A percentile compares a stretch with the other conserved stretches of the same genome.
phyloP scores from a whole-genome alignment of 2,888 invertebrate genomes.

The Tinea semifulvella region DNA sequence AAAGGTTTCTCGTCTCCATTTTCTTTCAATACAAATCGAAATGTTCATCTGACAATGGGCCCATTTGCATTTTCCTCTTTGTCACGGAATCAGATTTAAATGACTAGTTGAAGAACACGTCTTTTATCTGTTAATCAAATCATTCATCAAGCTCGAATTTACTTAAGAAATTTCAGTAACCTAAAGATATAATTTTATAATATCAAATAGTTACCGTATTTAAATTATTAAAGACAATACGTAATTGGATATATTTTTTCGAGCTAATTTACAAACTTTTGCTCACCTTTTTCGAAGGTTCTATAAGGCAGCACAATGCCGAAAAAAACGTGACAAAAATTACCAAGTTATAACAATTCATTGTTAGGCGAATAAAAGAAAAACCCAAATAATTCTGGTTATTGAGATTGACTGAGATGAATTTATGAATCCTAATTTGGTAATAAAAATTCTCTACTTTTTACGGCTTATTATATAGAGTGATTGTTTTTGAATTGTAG shows the following conservation, averaged over 20 bases:
- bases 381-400: background rate
- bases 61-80: slow-evolving; percentile 5
- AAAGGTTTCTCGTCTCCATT: background rate
- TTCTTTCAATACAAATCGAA: background rate
- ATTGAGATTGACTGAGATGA: background rate
- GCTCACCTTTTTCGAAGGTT: no score
- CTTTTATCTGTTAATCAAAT: slow-evolving; percentile 3
- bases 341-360: background rate
- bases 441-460: background rate
- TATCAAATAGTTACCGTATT: no score
- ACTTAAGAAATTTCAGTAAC: no score
- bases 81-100: background rate
- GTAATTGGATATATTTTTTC: background rate
- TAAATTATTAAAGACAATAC: background rate
- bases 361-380: background rate
- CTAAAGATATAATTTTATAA: no score
- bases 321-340: slow-evolving; percentile 1
- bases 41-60: background rate
- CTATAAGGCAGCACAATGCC: background rate
- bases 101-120: background rate
- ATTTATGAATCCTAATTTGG: background rate
- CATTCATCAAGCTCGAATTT: background rate
- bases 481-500: no score
- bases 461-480: background rate
- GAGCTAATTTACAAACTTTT: no score